A percentile compares a stretch with the other conserved stretches of the same genome.
phyloP scores from a whole-genome alignment of 2,113 vertebrate genomes.

The Pterocles gutturalis region DNA sequence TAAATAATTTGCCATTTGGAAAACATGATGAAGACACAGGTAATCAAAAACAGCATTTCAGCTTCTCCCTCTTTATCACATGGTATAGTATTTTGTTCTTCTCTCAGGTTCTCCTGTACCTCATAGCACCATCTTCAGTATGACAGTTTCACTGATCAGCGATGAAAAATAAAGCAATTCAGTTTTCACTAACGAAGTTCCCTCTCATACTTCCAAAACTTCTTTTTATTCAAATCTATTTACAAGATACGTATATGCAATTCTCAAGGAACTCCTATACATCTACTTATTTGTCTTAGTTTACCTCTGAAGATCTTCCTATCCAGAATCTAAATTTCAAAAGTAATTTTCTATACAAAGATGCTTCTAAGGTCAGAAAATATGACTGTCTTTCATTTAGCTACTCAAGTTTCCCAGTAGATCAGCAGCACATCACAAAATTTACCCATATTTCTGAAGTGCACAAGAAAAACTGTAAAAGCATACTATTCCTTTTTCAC shows the following conservation, averaged over 20 bases:
- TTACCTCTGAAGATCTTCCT: background rate
- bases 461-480: background rate
- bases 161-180: background rate
- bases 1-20: background rate
- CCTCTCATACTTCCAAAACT: background rate
- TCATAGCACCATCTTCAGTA: background rate
- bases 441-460: background rate
- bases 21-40: background rate
- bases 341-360: background rate
- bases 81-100: background rate
- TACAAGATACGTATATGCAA: background rate
- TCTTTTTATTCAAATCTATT: background rate
- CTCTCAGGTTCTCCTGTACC: background rate
- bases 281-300: background rate
- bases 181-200: background rate
- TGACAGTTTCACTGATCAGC: background rate
- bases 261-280: background rate
- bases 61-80: background rate
- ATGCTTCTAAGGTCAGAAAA: background rate
- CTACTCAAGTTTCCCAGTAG: background rate
- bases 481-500: background rate
- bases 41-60: background rate
- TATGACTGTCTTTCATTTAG: background rate
- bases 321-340: background rate
- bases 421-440: background rate